phyloP scores from a whole-genome alignment of 2,113 vertebrate genomes.

The Archocentrus centrarchus region DNA sequence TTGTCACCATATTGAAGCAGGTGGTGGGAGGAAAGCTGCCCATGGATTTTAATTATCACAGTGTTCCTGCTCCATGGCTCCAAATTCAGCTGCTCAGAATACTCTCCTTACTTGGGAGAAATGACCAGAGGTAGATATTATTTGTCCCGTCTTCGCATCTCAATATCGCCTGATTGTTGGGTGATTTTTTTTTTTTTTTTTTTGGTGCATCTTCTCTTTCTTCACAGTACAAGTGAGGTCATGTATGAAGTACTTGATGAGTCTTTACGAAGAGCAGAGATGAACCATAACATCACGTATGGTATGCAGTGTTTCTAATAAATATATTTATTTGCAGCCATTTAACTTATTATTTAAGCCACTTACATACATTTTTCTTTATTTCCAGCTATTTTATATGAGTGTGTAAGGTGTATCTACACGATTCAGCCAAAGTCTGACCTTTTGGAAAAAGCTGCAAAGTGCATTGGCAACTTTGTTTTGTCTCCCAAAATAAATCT shows the following conservation, averaged over 20 bases:
- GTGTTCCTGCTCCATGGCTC: constrained; percentile 95
- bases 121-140: constrained; percentile 87
- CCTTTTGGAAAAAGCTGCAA: constrained; percentile 94
- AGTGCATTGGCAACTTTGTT: constrained; percentile 97
- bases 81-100: constrained; percentile 97
- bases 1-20: constrained; percentile 94
- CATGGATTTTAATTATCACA: constrained; percentile 95
- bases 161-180: neutral
- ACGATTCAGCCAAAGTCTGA: constrained; percentile 92
- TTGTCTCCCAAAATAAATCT: constrained; percentile 96
- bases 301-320: constrained; percentile 73
- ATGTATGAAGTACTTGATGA: constrained; percentile 98
- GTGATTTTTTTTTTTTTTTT: neutral
- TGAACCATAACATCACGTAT: constrained; percentile 98
- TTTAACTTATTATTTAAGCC: neutral
- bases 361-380: neutral
- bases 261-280: constrained; percentile 96
- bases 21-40: constrained; percentile 96
- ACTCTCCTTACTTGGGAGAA: constrained; percentile 90
- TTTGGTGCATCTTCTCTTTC: constrained; percentile 4
- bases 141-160: neutral
- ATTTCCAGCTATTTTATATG: constrained; percentile 91
- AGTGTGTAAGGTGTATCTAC: constrained; percentile 96
- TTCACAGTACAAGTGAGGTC: constrained; percentile 89
- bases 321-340: neutral